Percentiles rank a stretch among this genome's conserved stretches.
phyloP scores from a whole-genome alignment of 2,888 invertebrate genomes.

The Habroteleia sp. region DNA sequence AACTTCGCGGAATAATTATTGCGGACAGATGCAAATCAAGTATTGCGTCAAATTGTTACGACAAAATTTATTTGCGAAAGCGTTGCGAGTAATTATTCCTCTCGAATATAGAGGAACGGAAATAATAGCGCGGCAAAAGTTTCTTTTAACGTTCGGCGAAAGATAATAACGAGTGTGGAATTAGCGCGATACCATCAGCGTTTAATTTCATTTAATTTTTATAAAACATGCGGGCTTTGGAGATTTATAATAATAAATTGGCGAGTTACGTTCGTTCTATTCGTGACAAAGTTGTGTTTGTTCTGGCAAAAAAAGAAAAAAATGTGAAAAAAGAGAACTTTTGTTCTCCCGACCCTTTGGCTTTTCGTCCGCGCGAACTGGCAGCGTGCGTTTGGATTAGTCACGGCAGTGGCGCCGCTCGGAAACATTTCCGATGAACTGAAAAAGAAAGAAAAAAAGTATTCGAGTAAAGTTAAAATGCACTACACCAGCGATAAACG shows the following conservation, averaged over 20 bases:
- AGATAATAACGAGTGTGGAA: constrained; percentile 3
- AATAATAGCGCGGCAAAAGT: constrained; percentile 13
- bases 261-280: background rate
- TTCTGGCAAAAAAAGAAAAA: background rate
- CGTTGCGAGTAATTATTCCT: constrained; percentile 27
- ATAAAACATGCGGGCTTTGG: background rate
- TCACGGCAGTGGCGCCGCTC: constrained; percentile 42
- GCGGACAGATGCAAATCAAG: constrained; percentile 12
- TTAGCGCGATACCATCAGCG: constrained; percentile 16
- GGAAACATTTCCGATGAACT: constrained; percentile 45
- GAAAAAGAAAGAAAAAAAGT: constrained; percentile 34
- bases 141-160: constrained; percentile 7
- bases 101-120: constrained; percentile 10
- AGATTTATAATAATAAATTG: constrained; percentile 34
- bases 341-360: constrained; percentile 10
- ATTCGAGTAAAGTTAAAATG: constrained; percentile 41
- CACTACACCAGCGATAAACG: constrained; percentile 35
- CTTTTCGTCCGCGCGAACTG: background rate
- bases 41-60: constrained; percentile 39
- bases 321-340: constrained; percentile 11
- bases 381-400: constrained; percentile 33
- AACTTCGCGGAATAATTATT: background rate
- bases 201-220: constrained; percentile 38
- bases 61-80: constrained; percentile 47
- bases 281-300: constrained; percentile 26